Evolutionary conservation across 2,113 vertebrate species (phyloP).

Genomic region (Tamias sibiricus): DNA sequence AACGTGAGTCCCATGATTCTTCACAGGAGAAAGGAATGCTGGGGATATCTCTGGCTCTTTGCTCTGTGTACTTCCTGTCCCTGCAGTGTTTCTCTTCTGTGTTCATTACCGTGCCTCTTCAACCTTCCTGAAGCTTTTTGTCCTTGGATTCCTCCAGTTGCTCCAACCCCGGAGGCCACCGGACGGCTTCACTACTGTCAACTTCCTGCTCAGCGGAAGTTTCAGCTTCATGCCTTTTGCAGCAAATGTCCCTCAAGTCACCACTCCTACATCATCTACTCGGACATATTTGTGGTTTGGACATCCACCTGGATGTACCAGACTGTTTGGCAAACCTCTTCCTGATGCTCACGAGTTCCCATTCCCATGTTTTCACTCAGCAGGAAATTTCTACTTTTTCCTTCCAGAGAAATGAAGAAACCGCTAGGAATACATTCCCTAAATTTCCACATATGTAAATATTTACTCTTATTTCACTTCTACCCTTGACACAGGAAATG

Average conservation of each 20-base stretch:
- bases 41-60: neutral
- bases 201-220: neutral
- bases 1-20: neutral
- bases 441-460: neutral
- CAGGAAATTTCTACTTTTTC: neutral
- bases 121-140: neutral
- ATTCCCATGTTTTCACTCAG: neutral
- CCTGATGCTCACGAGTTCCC: neutral
- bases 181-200: neutral
- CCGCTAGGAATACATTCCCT: neutral
- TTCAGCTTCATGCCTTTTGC: neutral
- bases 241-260: neutral
- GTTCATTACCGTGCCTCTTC: neutral
- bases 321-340: neutral
- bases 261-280: neutral
- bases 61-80: neutral
- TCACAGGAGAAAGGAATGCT: neutral
- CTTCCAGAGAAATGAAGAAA: conserved; percentile 24
- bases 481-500: neutral
- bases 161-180: neutral
- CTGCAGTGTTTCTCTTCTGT: neutral
- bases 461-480: neutral
- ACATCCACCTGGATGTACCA: neutral
- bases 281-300: neutral
- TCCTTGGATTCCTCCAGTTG: neutral